Percentiles rank a stretch among this genome's conserved stretches.
Conservation (phyloP, 1,140 invertebrate species). For the Trialeurodes vaporariorum region DNA sequence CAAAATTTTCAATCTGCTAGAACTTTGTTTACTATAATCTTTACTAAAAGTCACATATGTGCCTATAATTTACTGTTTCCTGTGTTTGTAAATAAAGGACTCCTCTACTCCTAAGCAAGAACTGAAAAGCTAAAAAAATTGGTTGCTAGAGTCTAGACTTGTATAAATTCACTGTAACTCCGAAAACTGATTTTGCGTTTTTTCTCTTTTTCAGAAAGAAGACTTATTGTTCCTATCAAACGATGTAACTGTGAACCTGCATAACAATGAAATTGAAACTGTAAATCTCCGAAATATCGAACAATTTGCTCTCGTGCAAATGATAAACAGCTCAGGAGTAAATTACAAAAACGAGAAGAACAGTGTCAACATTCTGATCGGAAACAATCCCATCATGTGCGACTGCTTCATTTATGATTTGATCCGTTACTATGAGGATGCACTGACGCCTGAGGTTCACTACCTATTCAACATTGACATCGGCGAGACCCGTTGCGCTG, state of each 20-base stretch:
- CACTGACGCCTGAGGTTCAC: constrained; percentile 27
- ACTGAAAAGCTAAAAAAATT: too few species aligned
- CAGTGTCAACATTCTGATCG: constrained; percentile 34
- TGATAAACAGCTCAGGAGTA: constrained; percentile 15
- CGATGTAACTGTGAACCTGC: constrained; percentile 36
- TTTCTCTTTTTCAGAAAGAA: constrained; percentile 29
- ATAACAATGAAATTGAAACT: constrained; percentile 40
- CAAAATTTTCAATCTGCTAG: too few species aligned
- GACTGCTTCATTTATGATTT: constrained; percentile 47
- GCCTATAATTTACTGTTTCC: too few species aligned
- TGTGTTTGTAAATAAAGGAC: too few species aligned
- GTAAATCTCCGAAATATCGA: constrained; percentile 32
- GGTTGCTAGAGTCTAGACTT: too few species aligned
- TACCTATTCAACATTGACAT: constrained; percentile 33
- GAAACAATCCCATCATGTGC: constrained; percentile 50
- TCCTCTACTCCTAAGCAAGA: too few species aligned
- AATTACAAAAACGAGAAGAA: constrained; percentile 12
- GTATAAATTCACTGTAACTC: too few species aligned
- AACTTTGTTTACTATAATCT: too few species aligned
- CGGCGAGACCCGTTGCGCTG: constrained; percentile 34
- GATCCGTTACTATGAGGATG: constrained; percentile 36
- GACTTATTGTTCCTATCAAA: constrained; percentile 36
- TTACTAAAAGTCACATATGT: too few species aligned
- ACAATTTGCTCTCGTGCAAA: constrained; percentile 21
- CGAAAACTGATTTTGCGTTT: too few species aligned